Evolutionary conservation across 2,113 vertebrate genomes (phyloP).

Genomic region (Xerus inauris): DNA sequence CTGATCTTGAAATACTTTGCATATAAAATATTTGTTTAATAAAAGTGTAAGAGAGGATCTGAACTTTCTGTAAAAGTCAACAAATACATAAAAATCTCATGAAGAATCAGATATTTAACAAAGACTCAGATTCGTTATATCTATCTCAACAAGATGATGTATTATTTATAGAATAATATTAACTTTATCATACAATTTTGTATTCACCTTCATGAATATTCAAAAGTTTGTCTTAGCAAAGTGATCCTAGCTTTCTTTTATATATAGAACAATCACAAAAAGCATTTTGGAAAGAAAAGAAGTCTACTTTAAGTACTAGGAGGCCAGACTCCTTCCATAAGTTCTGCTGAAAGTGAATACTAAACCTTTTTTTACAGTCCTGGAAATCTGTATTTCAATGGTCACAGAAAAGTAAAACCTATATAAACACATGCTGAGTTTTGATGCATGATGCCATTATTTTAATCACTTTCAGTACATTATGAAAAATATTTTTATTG

Average conservation of each 20-base stretch:
- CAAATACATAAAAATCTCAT: not conserved
- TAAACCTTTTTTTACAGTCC: not conserved
- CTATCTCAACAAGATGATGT: not conserved
- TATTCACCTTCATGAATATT: not conserved
- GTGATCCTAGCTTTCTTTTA: not conserved
- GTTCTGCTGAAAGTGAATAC: not conserved
- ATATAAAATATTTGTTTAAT: constrained; percentile 30
- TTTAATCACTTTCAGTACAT: not conserved
- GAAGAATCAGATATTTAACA: not conserved
- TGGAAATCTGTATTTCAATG: not conserved
- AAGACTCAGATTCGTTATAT: not conserved
- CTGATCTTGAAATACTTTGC: not conserved
- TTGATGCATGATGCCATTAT: not conserved
- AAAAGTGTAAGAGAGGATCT: not conserved
- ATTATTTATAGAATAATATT: not conserved
- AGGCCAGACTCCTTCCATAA: not conserved
- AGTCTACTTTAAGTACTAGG: not conserved
- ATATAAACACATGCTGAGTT: not conserved
- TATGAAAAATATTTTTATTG: not conserved
- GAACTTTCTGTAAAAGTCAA: not conserved
- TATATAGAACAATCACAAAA: not conserved
- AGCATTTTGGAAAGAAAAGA: not conserved
- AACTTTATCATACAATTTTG: not conserved
- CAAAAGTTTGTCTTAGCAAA: not conserved
- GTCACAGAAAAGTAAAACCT: not conserved